Base-by-base conservation (phyloP, 2,888 invertebrate genomes). In the Drosophila ustulata region DNA sequence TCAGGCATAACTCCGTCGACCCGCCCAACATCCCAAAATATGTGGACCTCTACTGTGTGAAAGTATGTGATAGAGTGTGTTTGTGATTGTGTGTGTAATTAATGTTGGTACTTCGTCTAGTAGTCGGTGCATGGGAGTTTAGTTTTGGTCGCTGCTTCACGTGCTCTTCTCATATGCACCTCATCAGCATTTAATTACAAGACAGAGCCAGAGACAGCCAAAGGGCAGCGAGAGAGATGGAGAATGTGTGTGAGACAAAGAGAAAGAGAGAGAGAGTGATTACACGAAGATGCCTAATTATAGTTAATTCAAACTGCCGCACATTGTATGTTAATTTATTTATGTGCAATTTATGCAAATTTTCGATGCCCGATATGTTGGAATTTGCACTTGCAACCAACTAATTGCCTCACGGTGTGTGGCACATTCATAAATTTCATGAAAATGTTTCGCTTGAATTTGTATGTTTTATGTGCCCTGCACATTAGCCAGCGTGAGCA, bases 311-410 rank as follows among this genome's bases (percentile, higher is more conserved):
- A 47, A 56, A 53, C 52, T 70, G 70, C 41, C 52, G 34, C 70
- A 62, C 81, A 83, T 88, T 83, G 82, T 83, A 82, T 83, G 82
- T 66, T 79, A 88, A 83, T 81, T 62, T 67, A 71, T 67, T 75
- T 65, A 76, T 75, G 75, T 56, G 58, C 46, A 70, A 55, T 77
- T 83, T 86, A 88, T 88, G 82, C 67, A 72, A 88, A 83, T 85
- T 63, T 58, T 45, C 13, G 45, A 37, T 41, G 7, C 30, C 13
- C 11, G 34, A 34, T 34, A 34, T 9, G 37, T 66, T 67, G 64
- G 57, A 57, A 80, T 51, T 59, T 67, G 11, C 69, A 61, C 64
- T 56, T 63, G 46, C 57, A 26, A 28, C 41, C 57, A 26, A 18
- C 41, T 55, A 18, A 28, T 23, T 34, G 23, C 47, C 28, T 8